Percentiles rank a stretch among this genome's conserved stretches.
Conservation (phyloP, 92 coral and sea anemone species). For the Isaurus tuberculatus region DNA sequence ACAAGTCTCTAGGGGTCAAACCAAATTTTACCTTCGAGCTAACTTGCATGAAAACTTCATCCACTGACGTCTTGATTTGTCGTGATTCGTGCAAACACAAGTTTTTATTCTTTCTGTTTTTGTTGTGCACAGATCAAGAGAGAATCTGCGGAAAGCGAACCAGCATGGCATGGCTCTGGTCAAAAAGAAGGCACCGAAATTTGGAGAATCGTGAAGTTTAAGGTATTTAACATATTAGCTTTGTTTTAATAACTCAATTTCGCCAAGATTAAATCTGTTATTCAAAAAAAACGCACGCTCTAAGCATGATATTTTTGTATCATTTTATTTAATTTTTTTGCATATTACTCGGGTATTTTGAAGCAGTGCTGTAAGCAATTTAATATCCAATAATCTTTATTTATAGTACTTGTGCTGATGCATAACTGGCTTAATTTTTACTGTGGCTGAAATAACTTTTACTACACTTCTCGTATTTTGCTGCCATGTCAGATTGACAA, state of each 20-base stretch:
- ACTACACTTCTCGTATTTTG: too few species aligned
- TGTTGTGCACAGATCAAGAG: conserved; percentile 64
- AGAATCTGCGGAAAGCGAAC: conserved; percentile 68
- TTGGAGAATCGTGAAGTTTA: conserved; percentile 82
- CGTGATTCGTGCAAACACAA: neutral
- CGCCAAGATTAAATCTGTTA: too few species aligned
- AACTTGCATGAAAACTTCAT: conserved; percentile 7
- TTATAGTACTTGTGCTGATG: neutral
- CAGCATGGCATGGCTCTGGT: conserved; percentile 84
- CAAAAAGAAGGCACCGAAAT: conserved; percentile 69
- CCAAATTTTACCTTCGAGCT: neutral
- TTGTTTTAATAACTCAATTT: neutral
- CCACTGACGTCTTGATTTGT: too few species aligned
- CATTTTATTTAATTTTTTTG: too few species aligned
- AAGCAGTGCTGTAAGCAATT: neutral
- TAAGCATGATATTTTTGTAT: too few species aligned
- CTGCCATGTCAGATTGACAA: too few species aligned
- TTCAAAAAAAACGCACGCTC: too few species aligned
- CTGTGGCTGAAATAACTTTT: neutral
- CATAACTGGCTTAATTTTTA: neutral
- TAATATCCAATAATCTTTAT: neutral
- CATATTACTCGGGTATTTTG: neutral
- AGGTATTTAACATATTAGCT: conserved; percentile 43
- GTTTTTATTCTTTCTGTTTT: neutral
- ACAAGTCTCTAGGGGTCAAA: neutral